phyloP scores from a whole-genome alignment of 2,113 vertebrate species.

The Silurus meridionalis region DNA sequence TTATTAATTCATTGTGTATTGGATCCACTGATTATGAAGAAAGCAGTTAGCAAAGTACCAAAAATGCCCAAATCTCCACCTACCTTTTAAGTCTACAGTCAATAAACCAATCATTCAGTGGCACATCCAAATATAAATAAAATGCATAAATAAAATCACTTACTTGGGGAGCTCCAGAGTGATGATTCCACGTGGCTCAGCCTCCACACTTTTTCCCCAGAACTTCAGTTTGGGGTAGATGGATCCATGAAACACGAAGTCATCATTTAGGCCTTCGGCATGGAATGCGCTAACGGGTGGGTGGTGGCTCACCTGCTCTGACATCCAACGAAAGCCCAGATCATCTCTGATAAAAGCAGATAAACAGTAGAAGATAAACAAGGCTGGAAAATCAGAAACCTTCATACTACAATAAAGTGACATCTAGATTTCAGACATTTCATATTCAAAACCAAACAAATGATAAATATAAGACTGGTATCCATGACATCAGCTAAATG shows the following conservation, averaged over 20 bases:
- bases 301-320: slow-evolving; percentile 97
- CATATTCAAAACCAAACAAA: not conserved
- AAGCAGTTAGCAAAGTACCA: not conserved
- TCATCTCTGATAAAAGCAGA: slow-evolving; percentile 80
- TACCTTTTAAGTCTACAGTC: not conserved
- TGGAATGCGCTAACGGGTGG: slow-evolving; percentile 97
- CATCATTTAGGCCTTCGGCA: slow-evolving; percentile 88
- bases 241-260: slow-evolving; percentile 96
- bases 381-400: not conserved
- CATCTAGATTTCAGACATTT: not conserved
- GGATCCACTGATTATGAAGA: not conserved
- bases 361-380: not conserved
- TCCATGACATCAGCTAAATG: not conserved
- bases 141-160: slow-evolving; percentile 36
- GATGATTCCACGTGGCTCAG: slow-evolving; percentile 92
- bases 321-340: slow-evolving; percentile 93
- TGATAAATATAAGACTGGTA: not conserved
- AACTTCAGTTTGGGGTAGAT: slow-evolving; percentile 98
- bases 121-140: not conserved
- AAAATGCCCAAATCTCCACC: not conserved
- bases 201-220: slow-evolving; percentile 98
- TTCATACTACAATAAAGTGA: not conserved
- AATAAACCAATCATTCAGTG: not conserved
- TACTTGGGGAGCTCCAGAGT: slow-evolving; percentile 96
- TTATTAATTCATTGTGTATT: not conserved